Evolutionary conservation across 2,888 invertebrate genomes (phyloP).

Genomic region (Drosophila monieri): DNA sequence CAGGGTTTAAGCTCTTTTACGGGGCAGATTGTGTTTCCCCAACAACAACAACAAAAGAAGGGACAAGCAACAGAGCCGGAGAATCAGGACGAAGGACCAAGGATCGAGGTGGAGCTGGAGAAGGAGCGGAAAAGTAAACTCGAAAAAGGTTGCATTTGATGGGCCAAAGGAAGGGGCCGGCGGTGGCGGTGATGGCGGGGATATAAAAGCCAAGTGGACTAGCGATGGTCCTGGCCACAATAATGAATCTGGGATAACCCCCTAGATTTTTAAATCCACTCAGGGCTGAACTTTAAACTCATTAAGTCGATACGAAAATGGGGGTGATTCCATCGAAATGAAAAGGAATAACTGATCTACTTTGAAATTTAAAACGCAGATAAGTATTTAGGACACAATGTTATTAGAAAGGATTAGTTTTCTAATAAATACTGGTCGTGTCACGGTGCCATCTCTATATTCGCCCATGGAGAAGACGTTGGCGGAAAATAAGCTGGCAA

Average conservation of each 20-base stretch:
- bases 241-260: conserved; percentile 9
- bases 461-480: conserved; percentile 60
- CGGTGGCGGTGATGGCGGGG: not conserved
- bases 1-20: conserved; percentile 80
- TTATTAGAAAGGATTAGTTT: conserved; percentile 1
- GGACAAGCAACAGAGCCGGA: conserved; percentile 36
- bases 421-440: conserved; percentile 3
- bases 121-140: conserved; percentile 27
- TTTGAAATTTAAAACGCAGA: not conserved
- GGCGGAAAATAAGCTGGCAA: conserved; percentile 76
- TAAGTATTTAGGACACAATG: conserved; percentile 19
- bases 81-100: conserved; percentile 32
- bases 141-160: conserved; percentile 46
- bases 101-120: conserved; percentile 4
- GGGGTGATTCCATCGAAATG: not conserved
- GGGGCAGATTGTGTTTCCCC: conserved; percentile 77
- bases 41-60: conserved; percentile 30
- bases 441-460: conserved; percentile 16
- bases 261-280: conserved; percentile 4
- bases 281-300: not conserved
- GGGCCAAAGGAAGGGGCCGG: conserved; percentile 7
- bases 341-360: not conserved
- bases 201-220: conserved; percentile 18
- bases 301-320: not conserved
- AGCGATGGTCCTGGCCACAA: conserved; percentile 30